Evolutionary conservation across 2,888 invertebrate species (phyloP), one percentile per base, ranked within the genome.

Genomic region (Hydropsyche betteni): DNA sequence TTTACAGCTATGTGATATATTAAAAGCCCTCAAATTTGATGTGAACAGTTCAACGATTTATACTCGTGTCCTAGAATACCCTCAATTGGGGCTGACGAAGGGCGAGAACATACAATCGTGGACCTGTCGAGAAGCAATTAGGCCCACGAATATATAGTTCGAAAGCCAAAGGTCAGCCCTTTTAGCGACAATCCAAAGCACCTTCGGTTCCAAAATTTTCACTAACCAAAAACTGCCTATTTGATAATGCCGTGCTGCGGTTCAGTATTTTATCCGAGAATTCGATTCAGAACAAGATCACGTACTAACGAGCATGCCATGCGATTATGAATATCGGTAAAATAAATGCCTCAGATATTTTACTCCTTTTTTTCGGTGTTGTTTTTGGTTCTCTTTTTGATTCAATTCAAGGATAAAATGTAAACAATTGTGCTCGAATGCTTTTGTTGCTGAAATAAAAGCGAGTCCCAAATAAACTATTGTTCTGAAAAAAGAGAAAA

Each of bases 261-360:
- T 68, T 12, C 34, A 34, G 16, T 69, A 75, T 73, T 75, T 77
- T 77, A 79, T 77, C 76, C 79, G 68, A 55, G 77, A 79, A 79
- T 74, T 77, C 68, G 75, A 52, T 14, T 38, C 61, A 76, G 77
- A 75, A 75, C 74, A 68, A 24, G 64, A 51, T 70, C 52, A 33
- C 36, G 51, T 24, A 58, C 58, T 64, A 64, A 12, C 10, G 10
- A 64, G 34, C 64, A 64, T 36, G n/a, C 36, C 36, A 8, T 36
- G 24, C 34, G 34, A 64, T 72, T 44, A 68, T 55, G 50, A 24
- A 76, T 72, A 76, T 76, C 69, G 52, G 79, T 78, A 78, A 79
- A 79, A 79, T 79, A 79, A 79, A 79, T 79, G 79, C 79, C 79
- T 77, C 79, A 78, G 79, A 69, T 77, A 58, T 77, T 78, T 79